phyloP scores from a whole-genome alignment of 2,888 invertebrate species.

The Stenodera caucasica region DNA sequence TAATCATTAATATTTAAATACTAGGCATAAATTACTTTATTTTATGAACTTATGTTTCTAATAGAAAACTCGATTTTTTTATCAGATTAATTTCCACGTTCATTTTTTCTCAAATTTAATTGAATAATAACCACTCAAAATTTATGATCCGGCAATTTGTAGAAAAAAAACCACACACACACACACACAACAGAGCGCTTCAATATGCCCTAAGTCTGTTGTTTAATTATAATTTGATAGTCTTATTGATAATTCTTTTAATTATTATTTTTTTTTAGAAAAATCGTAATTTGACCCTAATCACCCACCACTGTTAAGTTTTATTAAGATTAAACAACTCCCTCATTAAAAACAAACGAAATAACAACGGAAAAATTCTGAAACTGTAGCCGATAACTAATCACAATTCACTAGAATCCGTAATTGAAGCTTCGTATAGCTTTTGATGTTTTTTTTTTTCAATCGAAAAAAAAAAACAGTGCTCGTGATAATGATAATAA shows the following conservation, averaged over 20 bases:
- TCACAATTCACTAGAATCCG: constrained; percentile 25
- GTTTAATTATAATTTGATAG: constrained; percentile 14
- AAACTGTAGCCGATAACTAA: constrained; percentile 11
- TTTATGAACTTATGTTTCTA: constrained; percentile 47
- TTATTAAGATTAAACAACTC: constrained; percentile 11
- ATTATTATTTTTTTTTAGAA: neutral
- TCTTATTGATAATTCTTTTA: neutral
- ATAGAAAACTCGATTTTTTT: constrained; percentile 38
- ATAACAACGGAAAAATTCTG: constrained; percentile 11
- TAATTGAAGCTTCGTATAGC: constrained; percentile 2
- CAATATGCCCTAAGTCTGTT: constrained; percentile 42
- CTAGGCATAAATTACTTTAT: constrained; percentile 54
- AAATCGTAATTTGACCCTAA: constrained; percentile 14
- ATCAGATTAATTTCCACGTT: neutral
- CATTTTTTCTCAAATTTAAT: constrained; percentile 32
- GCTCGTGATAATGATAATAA: constrained; percentile 14
- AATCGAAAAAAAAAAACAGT: constrained; percentile 5
- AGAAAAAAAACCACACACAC: constrained; percentile 10
- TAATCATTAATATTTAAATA: constrained; percentile 52
- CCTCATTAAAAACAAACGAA: constrained; percentile 13
- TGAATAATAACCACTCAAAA: constrained; percentile 5
- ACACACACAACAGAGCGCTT: constrained; percentile 42
- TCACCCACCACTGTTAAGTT: constrained; percentile 16
- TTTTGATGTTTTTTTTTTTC: constrained; percentile 2
- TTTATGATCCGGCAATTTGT: constrained; percentile 12